Base-by-base conservation (phyloP, 2,888 invertebrate species). In the Chaetoderma sp. region DNA sequence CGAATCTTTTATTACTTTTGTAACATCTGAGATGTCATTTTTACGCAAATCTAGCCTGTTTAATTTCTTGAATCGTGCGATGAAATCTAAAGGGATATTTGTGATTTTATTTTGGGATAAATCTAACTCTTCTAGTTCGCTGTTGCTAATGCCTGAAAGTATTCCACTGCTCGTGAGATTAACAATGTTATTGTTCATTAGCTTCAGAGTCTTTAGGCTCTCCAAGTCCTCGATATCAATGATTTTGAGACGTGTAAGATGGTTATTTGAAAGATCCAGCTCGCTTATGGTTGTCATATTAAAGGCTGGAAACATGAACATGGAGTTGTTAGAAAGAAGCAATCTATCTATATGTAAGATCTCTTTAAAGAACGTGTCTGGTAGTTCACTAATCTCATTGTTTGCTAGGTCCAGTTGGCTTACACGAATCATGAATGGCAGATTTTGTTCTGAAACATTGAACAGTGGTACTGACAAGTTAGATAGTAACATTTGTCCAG, bases 171-270 rank as follows among this genome's bases (percentile, higher is more conserved):
- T n/a, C n/a, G n/a, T n/a, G n/a, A n/a, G n/a, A n/a, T n/a, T n/a
- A n/a, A n/a, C n/a, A 10, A 78, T 50, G 1, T 70, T 69, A 52
- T 78, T 78, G 42, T 71, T 50, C 8, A 78, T 77, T 6, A 78
- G 32, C 58, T 77, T 73, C 10, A 78, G 56, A n/a, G 39, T 36
- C 18, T 50, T 42, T 23, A 77, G 63, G 6, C 62, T 54, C 21
- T 42, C 32, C 5, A 80, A 65, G 18, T 60, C 52, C 23, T 71
- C 56, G 45, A 79, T 66, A 16, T 60, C 36, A 8, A 23, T 33
- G 32, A 65, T 50, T 1, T 54, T n/a, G n/a, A n/a, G n/a, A 3
- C 1, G 13, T n/a, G 16, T 28, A 10, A 52, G 3, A 3, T 8
- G 13, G 21, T 52, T 52, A 21, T 32, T 32, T 2, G 52, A 28